Conservation (phyloP, 1,140 invertebrate species). For the Phortica variegata region DNA sequence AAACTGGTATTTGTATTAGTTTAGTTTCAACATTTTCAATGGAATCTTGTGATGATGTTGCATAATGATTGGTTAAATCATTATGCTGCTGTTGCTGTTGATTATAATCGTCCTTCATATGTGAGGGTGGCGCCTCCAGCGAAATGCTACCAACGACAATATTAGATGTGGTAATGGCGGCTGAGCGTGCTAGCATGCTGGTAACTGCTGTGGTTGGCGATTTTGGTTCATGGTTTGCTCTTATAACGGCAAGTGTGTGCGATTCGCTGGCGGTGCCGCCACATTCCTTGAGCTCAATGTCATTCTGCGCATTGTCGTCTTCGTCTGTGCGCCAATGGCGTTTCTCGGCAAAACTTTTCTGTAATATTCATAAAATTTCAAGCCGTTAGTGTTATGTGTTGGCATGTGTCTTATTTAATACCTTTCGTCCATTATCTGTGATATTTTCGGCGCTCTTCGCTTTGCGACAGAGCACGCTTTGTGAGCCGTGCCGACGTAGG, state of each 20-base stretch:
- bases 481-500: constrained; percentile 73
- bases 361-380: constrained; percentile 3
- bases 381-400: too few species aligned
- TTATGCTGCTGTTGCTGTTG: constrained; percentile 31
- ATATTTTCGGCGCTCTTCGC: constrained; percentile 73
- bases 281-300: constrained; percentile 47
- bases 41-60: constrained; percentile 47
- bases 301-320: constrained; percentile 35
- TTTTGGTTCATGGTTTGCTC: constrained; percentile 31
- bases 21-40: constrained; percentile 50
- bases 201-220: constrained; percentile 35
- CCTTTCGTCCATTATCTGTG: constrained; percentile 56
- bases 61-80: constrained; percentile 24
- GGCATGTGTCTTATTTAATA: constrained; percentile 4
- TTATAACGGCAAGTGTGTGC: constrained; percentile 30
- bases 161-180: constrained; percentile 47
- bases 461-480: constrained; percentile 73
- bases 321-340: constrained; percentile 51
- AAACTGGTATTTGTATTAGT: constrained; percentile 35
- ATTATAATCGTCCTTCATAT: constrained; percentile 45
- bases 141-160: constrained; percentile 52
- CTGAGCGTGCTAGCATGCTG: constrained; percentile 32
- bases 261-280: constrained; percentile 30
- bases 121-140: constrained; percentile 45
- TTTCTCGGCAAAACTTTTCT: constrained; percentile 42